Evolutionary conservation across 2,888 invertebrate species (phyloP).

Genomic region (Spodoptera exigua): DNA sequence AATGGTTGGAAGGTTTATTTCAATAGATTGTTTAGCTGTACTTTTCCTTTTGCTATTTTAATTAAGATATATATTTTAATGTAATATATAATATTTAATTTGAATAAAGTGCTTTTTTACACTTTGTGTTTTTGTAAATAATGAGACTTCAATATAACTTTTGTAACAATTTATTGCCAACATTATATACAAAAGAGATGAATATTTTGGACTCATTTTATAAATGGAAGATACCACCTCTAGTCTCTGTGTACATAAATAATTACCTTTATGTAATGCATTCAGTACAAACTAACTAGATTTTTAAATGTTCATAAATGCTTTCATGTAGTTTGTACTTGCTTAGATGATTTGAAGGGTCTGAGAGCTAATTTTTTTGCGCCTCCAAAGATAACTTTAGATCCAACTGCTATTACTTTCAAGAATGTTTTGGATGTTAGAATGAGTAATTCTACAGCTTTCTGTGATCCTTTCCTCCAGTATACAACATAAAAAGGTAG

Average conservation of each 20-base stretch:
- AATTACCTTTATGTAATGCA: constrained; percentile 69
- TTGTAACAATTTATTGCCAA: constrained; percentile 77
- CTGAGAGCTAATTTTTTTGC: constrained; percentile 72
- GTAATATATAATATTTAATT: constrained; percentile 89
- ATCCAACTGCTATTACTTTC: constrained; percentile 64
- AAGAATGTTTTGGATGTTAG: constrained; percentile 70
- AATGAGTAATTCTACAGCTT: constrained; percentile 63
- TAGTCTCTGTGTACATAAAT: constrained; percentile 68
- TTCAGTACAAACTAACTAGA: constrained; percentile 67
- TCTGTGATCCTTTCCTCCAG: constrained; percentile 78
- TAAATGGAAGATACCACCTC: constrained; percentile 63
- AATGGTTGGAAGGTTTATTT: constrained; percentile 85
- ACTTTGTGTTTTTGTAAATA: constrained; percentile 58
- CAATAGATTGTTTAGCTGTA: constrained; percentile 87
- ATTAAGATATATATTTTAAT: constrained; percentile 88
- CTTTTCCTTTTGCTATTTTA: constrained; percentile 86
- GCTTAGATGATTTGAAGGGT: constrained; percentile 75
- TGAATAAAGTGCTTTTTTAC: constrained; percentile 89
- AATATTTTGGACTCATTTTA: constrained; percentile 61
- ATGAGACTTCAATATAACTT: constrained; percentile 30
- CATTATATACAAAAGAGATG: constrained; percentile 74
- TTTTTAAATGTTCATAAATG: constrained; percentile 65
- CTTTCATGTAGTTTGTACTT: constrained; percentile 79
- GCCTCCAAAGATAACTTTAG: constrained; percentile 74
- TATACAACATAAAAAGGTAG: constrained; percentile 76